Evolutionary conservation across 2,797 vertebrate species (phyloP).

Genomic region (Molothrus ater): DNA sequence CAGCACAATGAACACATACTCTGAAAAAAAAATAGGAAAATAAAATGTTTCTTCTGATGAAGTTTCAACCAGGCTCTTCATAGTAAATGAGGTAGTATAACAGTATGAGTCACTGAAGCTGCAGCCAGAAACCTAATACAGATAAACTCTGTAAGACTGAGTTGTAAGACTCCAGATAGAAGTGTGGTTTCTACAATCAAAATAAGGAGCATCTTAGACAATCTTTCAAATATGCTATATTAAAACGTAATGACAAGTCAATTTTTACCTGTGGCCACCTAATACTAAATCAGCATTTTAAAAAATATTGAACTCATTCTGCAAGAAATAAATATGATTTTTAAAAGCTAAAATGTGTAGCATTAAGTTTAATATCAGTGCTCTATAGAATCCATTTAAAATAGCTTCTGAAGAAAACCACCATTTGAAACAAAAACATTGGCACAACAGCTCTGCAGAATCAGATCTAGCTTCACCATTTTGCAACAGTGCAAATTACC

Average conservation of each 20-base stretch:
- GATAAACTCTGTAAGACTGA: no score
- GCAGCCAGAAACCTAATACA: not conserved
- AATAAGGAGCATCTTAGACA: not conserved
- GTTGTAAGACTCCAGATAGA: not conserved
- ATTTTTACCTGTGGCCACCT: not conserved
- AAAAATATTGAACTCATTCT: not conserved
- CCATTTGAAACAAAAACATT: constrained; percentile 41
- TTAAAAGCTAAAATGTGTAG: not conserved
- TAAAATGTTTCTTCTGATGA: not conserved
- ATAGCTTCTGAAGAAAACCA: not conserved
- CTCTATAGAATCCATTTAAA: not conserved
- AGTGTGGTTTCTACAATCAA: not conserved
- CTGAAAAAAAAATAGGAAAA: not conserved
- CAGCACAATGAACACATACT: not conserved
- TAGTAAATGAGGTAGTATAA: not conserved
- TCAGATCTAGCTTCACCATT: constrained; percentile 60
- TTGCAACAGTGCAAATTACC: constrained; percentile 75
- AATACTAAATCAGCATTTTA: not conserved
- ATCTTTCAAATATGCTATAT: not conserved
- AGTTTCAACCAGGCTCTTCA: not conserved
- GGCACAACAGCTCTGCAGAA: constrained; percentile 42
- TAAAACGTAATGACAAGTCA: not conserved
- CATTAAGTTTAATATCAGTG: not conserved
- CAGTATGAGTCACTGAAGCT: not conserved
- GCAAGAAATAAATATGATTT: not conserved